These are phyloP conservation scores for Stenodema calcarata DNA, from an alignment of 2,888 invertebrate genomes.

Conservation along the genomic window DNA sequence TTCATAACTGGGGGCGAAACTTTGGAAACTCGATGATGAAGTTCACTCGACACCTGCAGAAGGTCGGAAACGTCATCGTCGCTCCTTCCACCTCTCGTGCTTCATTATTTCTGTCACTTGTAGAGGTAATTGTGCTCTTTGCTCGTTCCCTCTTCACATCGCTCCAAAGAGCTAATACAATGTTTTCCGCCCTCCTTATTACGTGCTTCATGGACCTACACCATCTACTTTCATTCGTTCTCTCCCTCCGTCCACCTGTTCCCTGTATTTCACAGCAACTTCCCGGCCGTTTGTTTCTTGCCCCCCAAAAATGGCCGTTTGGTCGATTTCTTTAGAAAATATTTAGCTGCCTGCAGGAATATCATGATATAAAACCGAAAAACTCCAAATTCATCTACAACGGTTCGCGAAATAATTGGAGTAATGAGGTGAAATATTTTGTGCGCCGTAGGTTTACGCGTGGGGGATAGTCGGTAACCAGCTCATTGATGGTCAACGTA, in stretches of 20 bases:
- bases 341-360: too few relatives aligned
- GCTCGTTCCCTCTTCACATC: background rate
- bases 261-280: background rate
- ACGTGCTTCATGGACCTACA: background rate
- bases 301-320: too few relatives aligned
- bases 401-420: too few relatives aligned
- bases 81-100: background rate
- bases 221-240: background rate
- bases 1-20: too few relatives aligned
- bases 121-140: background rate
- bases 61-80: background rate
- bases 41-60: background rate
- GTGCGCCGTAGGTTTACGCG: too few relatives aligned
- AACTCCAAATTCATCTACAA: too few relatives aligned
- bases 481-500: too few relatives aligned
- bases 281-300: background rate
- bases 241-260: background rate
- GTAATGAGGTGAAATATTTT: too few relatives aligned
- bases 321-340: too few relatives aligned
- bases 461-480: too few relatives aligned
- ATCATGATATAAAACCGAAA: too few relatives aligned
- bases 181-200: background rate
- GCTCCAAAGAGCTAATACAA: background rate
- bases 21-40: background rate
- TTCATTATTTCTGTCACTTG: conserved; percentile 2